Conservation (phyloP, 2,113 vertebrate species). For the Dipodomys stephensi region DNA sequence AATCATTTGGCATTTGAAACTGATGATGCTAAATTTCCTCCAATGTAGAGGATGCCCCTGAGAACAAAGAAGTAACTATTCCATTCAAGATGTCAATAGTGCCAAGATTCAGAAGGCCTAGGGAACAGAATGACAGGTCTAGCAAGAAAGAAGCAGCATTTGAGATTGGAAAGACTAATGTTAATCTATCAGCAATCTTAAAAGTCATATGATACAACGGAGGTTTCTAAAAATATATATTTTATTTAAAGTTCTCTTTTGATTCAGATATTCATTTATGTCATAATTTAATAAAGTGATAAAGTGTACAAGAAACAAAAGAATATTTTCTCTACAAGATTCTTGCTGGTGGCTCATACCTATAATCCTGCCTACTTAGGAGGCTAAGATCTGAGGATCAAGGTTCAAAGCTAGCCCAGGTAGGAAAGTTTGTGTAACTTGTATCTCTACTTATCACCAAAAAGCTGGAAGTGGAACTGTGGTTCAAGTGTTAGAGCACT, state of each 20-base stretch:
- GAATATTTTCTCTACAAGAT: slow-evolving; percentile 11
- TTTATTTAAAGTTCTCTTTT: slow-evolving; percentile 31
- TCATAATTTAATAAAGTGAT: not conserved
- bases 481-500: too few species aligned
- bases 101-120: not conserved
- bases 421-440: too few species aligned
- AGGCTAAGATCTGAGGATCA: too few species aligned
- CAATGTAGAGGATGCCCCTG: not conserved
- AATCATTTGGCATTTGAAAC: not conserved
- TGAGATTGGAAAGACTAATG: not conserved
- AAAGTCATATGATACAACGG: not conserved
- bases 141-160: not conserved
- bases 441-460: too few species aligned
- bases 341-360: not conserved
- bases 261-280: not conserved
- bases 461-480: too few species aligned
- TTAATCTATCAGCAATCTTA: slow-evolving; percentile 28
- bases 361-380: too few species aligned
- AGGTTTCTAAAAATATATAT: not conserved
- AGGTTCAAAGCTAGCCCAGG: too few species aligned
- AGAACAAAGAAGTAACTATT: not conserved
- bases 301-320: slow-evolving; percentile 28
- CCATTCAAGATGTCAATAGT: not conserved
- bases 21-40: not conserved
- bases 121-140: not conserved